Evolutionary conservation across 2,888 invertebrate genomes (phyloP).

Genomic region (Synergus japonicus): DNA sequence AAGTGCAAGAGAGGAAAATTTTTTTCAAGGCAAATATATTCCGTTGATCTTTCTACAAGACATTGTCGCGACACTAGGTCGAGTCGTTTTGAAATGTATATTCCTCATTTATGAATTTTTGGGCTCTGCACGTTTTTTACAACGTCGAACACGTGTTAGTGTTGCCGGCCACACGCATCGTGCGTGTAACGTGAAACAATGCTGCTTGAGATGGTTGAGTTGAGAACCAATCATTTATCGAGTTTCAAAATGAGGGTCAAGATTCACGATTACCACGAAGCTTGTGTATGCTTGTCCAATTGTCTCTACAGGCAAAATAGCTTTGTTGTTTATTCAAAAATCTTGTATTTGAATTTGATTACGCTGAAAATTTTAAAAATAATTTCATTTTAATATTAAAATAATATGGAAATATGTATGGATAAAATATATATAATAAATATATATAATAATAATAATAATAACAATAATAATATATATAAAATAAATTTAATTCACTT

Average conservation of each 20-base stretch:
- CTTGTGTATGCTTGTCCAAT: background rate
- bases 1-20: background rate
- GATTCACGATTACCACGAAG: background rate
- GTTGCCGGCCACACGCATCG: background rate
- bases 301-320: too few relatives aligned
- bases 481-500: too few relatives aligned
- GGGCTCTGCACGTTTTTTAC: background rate
- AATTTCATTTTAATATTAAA: background rate
- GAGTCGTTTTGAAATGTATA: background rate
- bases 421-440: too few relatives aligned
- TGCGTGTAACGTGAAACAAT: background rate
- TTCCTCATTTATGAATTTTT: background rate
- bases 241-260: background rate
- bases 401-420: background rate
- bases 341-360: background rate
- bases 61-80: background rate
- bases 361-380: background rate
- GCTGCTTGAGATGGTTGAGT: background rate
- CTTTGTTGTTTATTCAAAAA: background rate
- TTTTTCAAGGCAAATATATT: background rate
- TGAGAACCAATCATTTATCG: background rate
- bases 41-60: background rate
- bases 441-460: too few relatives aligned
- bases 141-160: constrained; percentile 19
- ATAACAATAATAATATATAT: too few relatives aligned